Percentiles rank a stretch among this genome's conserved stretches.
These are phyloP conservation scores for Agrochola macilenta DNA, from an alignment of 2,888 invertebrate species.

Conservation along the genomic window DNA sequence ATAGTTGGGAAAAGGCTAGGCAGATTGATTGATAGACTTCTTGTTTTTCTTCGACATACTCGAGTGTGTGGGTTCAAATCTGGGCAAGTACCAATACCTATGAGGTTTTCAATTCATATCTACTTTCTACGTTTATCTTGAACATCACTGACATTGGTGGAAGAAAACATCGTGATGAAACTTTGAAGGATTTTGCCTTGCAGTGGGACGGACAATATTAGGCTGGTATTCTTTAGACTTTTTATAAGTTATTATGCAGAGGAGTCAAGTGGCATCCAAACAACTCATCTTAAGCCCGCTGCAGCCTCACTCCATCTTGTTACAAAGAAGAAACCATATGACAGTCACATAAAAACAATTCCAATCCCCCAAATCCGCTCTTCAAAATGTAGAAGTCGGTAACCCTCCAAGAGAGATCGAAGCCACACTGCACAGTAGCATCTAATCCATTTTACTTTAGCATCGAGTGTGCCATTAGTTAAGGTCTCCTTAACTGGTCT, in stretches of 20 bases:
- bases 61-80: no score
- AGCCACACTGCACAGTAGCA: conserved; percentile 50
- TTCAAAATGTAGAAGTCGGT: conserved; percentile 23
- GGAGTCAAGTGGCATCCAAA: background rate
- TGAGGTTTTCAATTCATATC: background rate
- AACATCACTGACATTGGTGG: background rate
- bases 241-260: background rate
- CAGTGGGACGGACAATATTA: background rate
- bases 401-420: conserved; percentile 54
- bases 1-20: no score
- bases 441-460: conserved; percentile 66
- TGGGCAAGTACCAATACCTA: background rate
- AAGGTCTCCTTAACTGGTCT: conserved; percentile 76
- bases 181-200: background rate
- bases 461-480: conserved; percentile 73
- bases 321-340: background rate
- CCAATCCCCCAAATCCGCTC: conserved; percentile 11
- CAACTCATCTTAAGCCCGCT: background rate
- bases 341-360: background rate
- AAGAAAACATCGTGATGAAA: background rate
- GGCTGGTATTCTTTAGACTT: background rate
- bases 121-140: background rate
- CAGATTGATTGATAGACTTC: no score
- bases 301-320: background rate
- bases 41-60: background rate